These are phyloP conservation scores for Parnassius smintheus DNA, from an alignment of 2,888 invertebrate species.

Conservation along the genomic window DNA sequence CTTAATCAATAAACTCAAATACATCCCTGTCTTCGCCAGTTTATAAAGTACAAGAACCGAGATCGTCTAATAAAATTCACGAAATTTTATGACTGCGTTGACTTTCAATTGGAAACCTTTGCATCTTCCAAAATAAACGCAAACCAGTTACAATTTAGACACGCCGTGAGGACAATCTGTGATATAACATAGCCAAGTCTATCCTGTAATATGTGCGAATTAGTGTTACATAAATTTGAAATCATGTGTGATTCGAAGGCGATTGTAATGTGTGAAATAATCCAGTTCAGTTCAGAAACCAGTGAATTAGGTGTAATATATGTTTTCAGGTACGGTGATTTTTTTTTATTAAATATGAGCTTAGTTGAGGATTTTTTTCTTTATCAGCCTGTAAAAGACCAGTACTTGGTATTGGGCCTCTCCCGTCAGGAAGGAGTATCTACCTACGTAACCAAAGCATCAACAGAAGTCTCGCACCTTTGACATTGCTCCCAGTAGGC, in stretches of 20 bases:
- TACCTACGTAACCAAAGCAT: too few species aligned
- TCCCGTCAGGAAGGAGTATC: too few species aligned
- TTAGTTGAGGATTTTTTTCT: too few species aligned
- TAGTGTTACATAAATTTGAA: not conserved
- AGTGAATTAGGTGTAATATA: too few species aligned
- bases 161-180: slow-evolving; percentile 31
- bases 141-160: slow-evolving; percentile 39
- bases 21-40: slow-evolving; percentile 15
- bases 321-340: too few species aligned
- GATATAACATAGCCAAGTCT: not conserved
- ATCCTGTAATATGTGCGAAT: not conserved
- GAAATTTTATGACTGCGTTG: slow-evolving; percentile 31
- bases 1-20: not conserved
- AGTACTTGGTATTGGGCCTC: too few species aligned
- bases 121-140: slow-evolving; percentile 27
- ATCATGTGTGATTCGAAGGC: not conserved
- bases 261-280: too few species aligned
- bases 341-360: too few species aligned
- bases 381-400: too few species aligned
- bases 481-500: too few species aligned
- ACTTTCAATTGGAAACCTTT: slow-evolving; percentile 30
- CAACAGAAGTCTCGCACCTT: too few species aligned
- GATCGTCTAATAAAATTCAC: slow-evolving; percentile 13
- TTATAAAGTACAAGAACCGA: slow-evolving; percentile 27
- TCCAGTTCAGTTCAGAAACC: too few species aligned